Conservation (phyloP, 2,113 vertebrate genomes). For the Agelaius tricolor region DNA sequence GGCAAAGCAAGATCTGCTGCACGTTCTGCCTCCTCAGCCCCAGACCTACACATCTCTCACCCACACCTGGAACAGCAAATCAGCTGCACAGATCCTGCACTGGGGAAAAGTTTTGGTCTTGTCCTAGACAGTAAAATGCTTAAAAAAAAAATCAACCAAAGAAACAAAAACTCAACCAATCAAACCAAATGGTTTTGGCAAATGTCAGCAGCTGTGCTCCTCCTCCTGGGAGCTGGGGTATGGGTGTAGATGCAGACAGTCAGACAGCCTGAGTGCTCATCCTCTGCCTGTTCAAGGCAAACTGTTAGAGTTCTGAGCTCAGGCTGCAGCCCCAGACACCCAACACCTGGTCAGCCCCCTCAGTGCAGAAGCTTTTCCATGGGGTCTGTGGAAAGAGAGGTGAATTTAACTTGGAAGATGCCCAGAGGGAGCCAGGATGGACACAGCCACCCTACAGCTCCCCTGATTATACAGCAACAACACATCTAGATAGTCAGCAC, state of each 20-base stretch:
- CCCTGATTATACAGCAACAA: background rate
- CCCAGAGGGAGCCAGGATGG: background rate
- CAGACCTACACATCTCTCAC: fast-evolving
- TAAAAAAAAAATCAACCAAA: background rate
- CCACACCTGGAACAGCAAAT: background rate
- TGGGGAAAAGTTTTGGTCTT: background rate
- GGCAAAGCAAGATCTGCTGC: background rate
- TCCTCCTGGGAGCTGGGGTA: background rate
- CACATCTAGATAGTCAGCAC: background rate
- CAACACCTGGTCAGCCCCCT: fast-evolving
- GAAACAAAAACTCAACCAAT: background rate
- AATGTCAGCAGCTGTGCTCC: fast-evolving
- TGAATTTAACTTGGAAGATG: background rate
- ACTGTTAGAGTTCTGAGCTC: background rate
- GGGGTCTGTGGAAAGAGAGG: background rate
- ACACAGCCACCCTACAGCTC: background rate
- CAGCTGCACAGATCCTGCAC: no score
- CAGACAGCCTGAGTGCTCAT: no score
- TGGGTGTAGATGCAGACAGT: background rate
- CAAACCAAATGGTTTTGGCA: background rate
- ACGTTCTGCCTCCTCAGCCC: fast-evolving
- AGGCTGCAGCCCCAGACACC: background rate
- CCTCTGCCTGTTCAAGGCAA: background rate
- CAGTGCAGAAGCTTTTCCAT: background rate
- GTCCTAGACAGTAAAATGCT: background rate